Evolutionary conservation across 2,888 invertebrate genomes (phyloP).

Genomic region (Ptychoptera albimana): DNA sequence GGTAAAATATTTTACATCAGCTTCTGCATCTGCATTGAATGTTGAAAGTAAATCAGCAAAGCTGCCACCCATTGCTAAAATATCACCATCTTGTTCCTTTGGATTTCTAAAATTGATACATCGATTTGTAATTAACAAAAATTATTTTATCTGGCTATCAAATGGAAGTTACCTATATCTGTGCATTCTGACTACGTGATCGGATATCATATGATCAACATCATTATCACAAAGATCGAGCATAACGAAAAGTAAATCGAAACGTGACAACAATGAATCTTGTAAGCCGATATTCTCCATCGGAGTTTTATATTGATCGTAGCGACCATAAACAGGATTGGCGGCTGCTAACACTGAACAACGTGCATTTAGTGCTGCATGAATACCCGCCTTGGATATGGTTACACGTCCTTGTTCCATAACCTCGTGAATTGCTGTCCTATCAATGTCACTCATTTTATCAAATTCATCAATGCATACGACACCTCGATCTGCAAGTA

Average conservation of each 20-base stretch:
- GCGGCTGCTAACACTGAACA: conserved; percentile 99
- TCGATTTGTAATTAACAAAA: not conserved
- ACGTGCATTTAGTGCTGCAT: conserved; percentile 91
- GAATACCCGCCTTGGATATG: conserved; percentile 97
- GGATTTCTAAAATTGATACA: conserved; percentile 44
- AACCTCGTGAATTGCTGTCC: conserved; percentile 98
- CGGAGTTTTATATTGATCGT: conserved; percentile 97
- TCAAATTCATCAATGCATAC: conserved; percentile 96
- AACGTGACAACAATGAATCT: conserved; percentile 92
- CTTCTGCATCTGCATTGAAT: conserved; percentile 61
- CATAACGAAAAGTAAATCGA: conserved; percentile 95
- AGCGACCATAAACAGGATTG: conserved; percentile 95
- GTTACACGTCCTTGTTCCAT: conserved; percentile 98
- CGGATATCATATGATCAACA: conserved; percentile 80
- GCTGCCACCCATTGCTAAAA: conserved; percentile 61
- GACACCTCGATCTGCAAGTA: conserved; percentile 94
- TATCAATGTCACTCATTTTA: conserved; percentile 97
- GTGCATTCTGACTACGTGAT: conserved; percentile 96
- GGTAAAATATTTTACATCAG: conserved; percentile 33
- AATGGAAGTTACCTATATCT: conserved; percentile 50
- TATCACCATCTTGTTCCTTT: conserved; percentile 88
- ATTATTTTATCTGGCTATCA: conserved; percentile 28
- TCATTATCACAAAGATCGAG: conserved; percentile 85
- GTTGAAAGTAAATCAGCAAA: conserved; percentile 76
- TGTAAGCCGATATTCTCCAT: conserved; percentile 99